phyloP scores from a whole-genome alignment of 1,140 invertebrate genomes.

The Aphelinus certus region DNA sequence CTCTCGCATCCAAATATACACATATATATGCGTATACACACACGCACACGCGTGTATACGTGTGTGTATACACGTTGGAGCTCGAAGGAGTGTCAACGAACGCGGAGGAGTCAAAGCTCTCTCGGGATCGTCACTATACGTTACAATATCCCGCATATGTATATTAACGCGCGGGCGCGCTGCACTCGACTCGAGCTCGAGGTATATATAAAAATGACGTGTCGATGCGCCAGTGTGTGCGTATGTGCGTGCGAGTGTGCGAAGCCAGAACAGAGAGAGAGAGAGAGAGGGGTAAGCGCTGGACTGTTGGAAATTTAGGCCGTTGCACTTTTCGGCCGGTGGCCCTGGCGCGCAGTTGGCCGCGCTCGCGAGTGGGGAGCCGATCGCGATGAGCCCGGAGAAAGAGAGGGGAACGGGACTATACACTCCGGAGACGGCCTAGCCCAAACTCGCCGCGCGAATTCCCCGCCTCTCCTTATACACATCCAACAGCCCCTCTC shows the following conservation, averaged over 20 bases:
- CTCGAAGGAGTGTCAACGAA: conserved; percentile 34
- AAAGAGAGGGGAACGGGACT: neutral
- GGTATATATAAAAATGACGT: too few relatives aligned
- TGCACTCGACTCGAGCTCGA: too few relatives aligned
- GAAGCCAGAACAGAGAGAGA: neutral
- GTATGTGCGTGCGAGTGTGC: too few relatives aligned
- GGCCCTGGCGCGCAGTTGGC: conserved; percentile 48
- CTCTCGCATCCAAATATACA: too few relatives aligned
- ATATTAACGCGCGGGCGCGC: too few relatives aligned
- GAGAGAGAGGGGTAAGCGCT: too few relatives aligned
- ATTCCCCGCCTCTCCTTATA: conserved; percentile 3
- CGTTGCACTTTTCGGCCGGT: conserved; percentile 63
- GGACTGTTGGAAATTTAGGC: conserved; percentile 59
- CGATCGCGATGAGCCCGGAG: conserved; percentile 28
- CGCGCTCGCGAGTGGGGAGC: conserved; percentile 40
- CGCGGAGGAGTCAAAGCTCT: conserved; percentile 31
- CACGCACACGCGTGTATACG: too few relatives aligned
- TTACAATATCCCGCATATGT: too few relatives aligned
- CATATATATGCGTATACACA: too few relatives aligned
- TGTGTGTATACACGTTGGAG: conserved; percentile 13
- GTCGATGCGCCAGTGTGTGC: too few relatives aligned
- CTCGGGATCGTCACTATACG: neutral
- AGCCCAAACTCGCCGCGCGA: neutral
- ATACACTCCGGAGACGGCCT: too few relatives aligned
- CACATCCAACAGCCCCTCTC: neutral